phyloP scores from a whole-genome alignment of 2,797 vertebrate genomes.

The Forpus xanthops region DNA sequence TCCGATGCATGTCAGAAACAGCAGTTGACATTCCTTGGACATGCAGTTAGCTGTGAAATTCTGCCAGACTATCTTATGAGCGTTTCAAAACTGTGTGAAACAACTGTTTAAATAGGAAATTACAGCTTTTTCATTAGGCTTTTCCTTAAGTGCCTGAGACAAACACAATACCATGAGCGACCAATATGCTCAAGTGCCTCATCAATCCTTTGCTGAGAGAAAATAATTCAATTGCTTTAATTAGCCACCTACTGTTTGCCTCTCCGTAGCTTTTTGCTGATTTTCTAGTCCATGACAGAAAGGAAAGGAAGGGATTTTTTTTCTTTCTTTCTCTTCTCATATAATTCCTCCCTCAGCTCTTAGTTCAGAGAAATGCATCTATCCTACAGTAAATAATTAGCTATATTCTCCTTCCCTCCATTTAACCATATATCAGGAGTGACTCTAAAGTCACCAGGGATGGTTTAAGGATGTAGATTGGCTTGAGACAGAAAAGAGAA shows the following conservation, averaged over 20 bases:
- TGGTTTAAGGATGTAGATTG: neutral
- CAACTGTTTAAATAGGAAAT: constrained; percentile 57
- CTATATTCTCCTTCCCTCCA: neutral
- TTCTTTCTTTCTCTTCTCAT: neutral
- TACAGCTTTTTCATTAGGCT: constrained; percentile 59
- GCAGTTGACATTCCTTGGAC: neutral
- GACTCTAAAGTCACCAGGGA: neutral
- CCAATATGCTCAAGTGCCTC: constrained; percentile 54
- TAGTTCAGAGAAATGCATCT: neutral
- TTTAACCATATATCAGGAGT: neutral
- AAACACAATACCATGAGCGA: constrained; percentile 48
- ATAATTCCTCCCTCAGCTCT: neutral
- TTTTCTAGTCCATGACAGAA: constrained; percentile 30
- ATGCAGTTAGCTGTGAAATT: neutral
- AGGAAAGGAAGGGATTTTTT: neutral
- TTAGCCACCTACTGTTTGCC: constrained; percentile 64
- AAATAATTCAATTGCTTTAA: constrained; percentile 75
- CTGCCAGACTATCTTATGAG: neutral
- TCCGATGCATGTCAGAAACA: neutral
- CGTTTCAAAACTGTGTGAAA: constrained; percentile 34
- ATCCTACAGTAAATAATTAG: neutral
- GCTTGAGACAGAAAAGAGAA: neutral
- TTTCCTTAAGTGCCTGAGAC: constrained; percentile 49
- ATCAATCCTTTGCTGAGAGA: constrained; percentile 70
- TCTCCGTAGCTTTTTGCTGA: constrained; percentile 32